phyloP scores from a whole-genome alignment of 2,797 vertebrate genomes.

The Periparus ater region DNA sequence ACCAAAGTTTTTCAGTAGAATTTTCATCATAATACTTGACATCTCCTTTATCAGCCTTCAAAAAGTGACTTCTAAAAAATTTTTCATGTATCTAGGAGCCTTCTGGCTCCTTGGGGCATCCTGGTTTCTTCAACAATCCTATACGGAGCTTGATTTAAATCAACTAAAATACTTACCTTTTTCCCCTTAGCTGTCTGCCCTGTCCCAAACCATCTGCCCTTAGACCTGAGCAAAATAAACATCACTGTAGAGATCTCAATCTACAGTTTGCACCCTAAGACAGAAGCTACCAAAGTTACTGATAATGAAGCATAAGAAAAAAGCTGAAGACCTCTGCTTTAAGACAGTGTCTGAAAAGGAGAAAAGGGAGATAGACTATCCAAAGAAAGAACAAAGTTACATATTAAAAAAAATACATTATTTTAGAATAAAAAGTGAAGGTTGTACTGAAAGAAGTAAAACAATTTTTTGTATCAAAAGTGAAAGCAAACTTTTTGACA shows the following conservation, averaged over 20 bases:
- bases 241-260: not conserved
- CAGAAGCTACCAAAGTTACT: not conserved
- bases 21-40: not conserved
- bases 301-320: not conserved
- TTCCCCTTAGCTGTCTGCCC: not conserved
- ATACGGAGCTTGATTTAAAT: not conserved
- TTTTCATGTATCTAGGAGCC: not conserved
- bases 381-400: not conserved
- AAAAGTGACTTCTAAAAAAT: not conserved
- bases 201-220: not conserved
- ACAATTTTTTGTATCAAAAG: not conserved
- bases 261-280: not conserved
- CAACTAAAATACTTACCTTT: not conserved
- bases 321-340: not conserved
- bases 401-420: not conserved
- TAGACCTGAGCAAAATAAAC: not conserved
- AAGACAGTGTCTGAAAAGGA: not conserved
- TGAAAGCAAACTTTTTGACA: not conserved
- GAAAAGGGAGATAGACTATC: not conserved
- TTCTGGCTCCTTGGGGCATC: not conserved
- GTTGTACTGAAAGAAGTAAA: not conserved
- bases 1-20: not conserved
- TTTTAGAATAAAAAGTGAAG: not conserved
- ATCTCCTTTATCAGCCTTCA: not conserved
- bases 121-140: not conserved